These are phyloP conservation scores for Ianthella basta DNA, from an alignment of 37 sponge, comb jelly and placozoan species.

Conservation along the genomic window DNA sequence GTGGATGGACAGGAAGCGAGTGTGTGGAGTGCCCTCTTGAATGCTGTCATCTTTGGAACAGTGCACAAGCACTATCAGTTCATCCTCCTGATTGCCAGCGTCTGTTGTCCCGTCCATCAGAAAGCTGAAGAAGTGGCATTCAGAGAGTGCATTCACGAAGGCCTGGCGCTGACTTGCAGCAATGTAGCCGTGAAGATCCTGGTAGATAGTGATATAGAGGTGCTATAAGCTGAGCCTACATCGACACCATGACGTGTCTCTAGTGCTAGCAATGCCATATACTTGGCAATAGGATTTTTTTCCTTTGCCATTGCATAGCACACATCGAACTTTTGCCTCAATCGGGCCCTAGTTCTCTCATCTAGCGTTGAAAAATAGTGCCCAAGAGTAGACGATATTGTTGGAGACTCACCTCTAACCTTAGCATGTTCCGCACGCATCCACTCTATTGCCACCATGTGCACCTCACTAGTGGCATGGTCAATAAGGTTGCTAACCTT, in stretches of 20 bases:
- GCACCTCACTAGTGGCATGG: conserved; percentile 34
- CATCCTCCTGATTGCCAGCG: conserved; percentile 36
- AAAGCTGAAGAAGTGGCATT: conserved; percentile 3
- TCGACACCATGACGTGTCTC: conserved; percentile 8
- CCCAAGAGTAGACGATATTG: conserved; percentile 20
- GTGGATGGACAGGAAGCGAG: conserved; percentile 15
- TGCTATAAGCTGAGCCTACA: conserved; percentile 18
- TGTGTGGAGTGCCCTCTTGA: conserved; percentile 19
- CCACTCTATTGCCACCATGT: conserved; percentile 27
- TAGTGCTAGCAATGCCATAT: neutral
- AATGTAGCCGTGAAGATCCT: conserved; percentile 32
- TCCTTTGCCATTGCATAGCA: conserved; percentile 33
- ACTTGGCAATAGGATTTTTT: conserved; percentile 6
- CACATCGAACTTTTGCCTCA: conserved; percentile 27
- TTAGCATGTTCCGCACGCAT: conserved; percentile 16
- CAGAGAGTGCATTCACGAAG: neutral
- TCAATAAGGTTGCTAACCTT: conserved; percentile 21
- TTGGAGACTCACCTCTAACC: conserved; percentile 27
- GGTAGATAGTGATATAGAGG: conserved; percentile 27
- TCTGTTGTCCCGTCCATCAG: conserved; percentile 27
- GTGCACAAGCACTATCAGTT: neutral
- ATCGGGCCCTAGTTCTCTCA: conserved; percentile 6
- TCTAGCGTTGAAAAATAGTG: conserved; percentile 25
- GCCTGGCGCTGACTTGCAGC: conserved; percentile 5
- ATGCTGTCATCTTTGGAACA: conserved; percentile 10